Base-by-base conservation (phyloP, 2,888 invertebrate species). In the Eristalis intricaria region DNA sequence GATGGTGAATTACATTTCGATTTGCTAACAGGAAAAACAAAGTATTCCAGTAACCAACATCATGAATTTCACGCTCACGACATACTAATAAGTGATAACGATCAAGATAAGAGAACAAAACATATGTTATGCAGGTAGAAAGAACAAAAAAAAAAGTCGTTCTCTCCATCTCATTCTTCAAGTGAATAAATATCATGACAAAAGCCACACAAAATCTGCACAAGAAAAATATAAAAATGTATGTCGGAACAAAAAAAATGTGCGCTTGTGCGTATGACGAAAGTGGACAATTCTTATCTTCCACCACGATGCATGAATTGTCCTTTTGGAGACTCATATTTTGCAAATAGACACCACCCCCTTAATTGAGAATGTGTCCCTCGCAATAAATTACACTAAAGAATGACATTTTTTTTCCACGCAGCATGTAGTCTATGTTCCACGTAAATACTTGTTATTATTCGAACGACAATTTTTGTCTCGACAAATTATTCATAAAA, bases 361-460 rank as follows among this genome's bases (percentile, higher is more conserved):
- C 13, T 22, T 22, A 7, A 8, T 22, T 22, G 5, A 22, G 35
- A 35, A 35, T 35, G 26, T 11, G 1, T 11, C 23, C 5, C 23
- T 11, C 19, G 22, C 56, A 4, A 58, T 0, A 11, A 58, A 11
- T 58, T 0, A 58, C 22, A 22, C 58, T 7, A 23, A 1, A 10
- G 10, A 2, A 23, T 58, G 11, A 4, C 19, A n/a, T 58, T 23
- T 60, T 60, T 60, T 29, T 29, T 61, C 35, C 74, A 64, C 74
- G 65, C 23, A 64, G 38, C 35, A n/a, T 61, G 13, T 15, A 10
- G n/a, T 19, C 10, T 11, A 43, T 29, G 23, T 26, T 40, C 73
- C 80, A 80, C 74, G 80, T 80, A 74, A 63, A 70, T 82, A 70
- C 75, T 70, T 76, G 81, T 69, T 69, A 69, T 75, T 75, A 58